These are phyloP conservation scores for Pangasianodon hypophthalmus DNA, from an alignment of 2,113 vertebrate species.

Conservation along the genomic window DNA sequence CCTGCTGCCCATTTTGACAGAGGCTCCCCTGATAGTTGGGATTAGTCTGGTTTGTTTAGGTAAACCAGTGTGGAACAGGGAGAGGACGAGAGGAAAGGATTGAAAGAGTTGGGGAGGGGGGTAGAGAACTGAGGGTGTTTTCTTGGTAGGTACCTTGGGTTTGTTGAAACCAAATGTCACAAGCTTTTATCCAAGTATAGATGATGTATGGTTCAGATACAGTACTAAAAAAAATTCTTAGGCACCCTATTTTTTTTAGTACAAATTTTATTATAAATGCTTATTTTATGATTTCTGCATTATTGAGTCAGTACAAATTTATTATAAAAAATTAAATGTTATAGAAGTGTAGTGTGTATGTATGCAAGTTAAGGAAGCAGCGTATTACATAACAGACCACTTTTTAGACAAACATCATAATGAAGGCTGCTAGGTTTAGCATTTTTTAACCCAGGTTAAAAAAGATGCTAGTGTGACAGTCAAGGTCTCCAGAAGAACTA, in stretches of 20 bases:
- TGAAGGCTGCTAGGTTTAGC: not conserved
- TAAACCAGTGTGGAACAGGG: constrained; percentile 82
- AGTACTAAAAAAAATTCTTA: not conserved
- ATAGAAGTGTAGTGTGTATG: too few relatives aligned
- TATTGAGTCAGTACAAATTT: not conserved
- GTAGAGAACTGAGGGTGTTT: constrained; percentile 87
- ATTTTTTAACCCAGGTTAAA: too few relatives aligned
- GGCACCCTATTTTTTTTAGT: not conserved
- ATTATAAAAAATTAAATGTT: too few relatives aligned
- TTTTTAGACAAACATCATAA: not conserved
- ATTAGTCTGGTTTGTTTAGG: constrained; percentile 99
- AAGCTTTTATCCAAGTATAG: constrained; percentile 87
- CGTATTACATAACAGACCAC: not conserved
- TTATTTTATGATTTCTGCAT: not conserved
- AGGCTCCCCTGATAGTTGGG: constrained; percentile 98
- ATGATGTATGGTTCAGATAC: not conserved
- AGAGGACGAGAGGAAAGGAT: not conserved
- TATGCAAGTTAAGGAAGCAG: not conserved
- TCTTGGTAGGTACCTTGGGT: constrained; percentile 80
- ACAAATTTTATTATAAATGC: not conserved
- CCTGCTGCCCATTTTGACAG: constrained; percentile 99
- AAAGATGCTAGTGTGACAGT: too few relatives aligned
- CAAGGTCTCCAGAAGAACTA: too few relatives aligned
- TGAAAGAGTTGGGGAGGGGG: not conserved
- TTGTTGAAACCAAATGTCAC: constrained; percentile 92